These are phyloP conservation scores for Nematopogon swammerdamellus DNA, from an alignment of 2,888 invertebrate genomes.

Conservation along the genomic window DNA sequence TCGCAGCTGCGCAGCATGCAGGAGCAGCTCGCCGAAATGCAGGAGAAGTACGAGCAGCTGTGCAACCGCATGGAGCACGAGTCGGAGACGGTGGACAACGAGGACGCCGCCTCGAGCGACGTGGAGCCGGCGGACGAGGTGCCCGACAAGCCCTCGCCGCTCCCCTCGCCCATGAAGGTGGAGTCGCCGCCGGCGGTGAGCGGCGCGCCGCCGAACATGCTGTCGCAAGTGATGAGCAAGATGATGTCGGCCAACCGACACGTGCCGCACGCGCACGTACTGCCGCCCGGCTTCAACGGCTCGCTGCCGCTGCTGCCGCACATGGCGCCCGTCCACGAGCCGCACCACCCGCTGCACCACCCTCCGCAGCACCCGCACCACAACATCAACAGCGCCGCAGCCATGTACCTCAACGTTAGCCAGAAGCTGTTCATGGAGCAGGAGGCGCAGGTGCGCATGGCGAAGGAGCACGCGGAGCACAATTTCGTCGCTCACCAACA, in stretches of 20 bases:
- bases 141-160: slow-evolving; percentile 57
- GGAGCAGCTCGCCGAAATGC: slow-evolving; percentile 87
- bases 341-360: slow-evolving; percentile 37
- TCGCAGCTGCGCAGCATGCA: slow-evolving; percentile 84
- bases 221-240: slow-evolving; percentile 64
- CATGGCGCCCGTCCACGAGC: slow-evolving; percentile 32
- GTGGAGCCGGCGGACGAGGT: slow-evolving; percentile 53
- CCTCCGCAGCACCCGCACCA: slow-evolving; percentile 55
- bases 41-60: slow-evolving; percentile 84
- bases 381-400: slow-evolving; percentile 60
- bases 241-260: slow-evolving; percentile 65
- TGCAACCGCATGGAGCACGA: slow-evolving; percentile 82
- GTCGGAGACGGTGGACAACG: slow-evolving; percentile 71
- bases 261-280: slow-evolving; percentile 48
- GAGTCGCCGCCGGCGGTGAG: slow-evolving; percentile 42
- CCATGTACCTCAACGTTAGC: slow-evolving; percentile 74
- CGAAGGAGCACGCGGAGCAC: slow-evolving; percentile 53
- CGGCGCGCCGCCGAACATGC: slow-evolving; percentile 45
- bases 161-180: slow-evolving; percentile 48
- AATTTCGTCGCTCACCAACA: slow-evolving; percentile 54
- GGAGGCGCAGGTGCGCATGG: slow-evolving; percentile 71
- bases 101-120: slow-evolving; percentile 71
- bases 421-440: slow-evolving; percentile 79
- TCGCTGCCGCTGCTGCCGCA: slow-evolving; percentile 56
- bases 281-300: slow-evolving; percentile 60